Evolutionary conservation across 2,888 invertebrate species (phyloP).

Genomic region (Theodoxus fluviatilis): DNA sequence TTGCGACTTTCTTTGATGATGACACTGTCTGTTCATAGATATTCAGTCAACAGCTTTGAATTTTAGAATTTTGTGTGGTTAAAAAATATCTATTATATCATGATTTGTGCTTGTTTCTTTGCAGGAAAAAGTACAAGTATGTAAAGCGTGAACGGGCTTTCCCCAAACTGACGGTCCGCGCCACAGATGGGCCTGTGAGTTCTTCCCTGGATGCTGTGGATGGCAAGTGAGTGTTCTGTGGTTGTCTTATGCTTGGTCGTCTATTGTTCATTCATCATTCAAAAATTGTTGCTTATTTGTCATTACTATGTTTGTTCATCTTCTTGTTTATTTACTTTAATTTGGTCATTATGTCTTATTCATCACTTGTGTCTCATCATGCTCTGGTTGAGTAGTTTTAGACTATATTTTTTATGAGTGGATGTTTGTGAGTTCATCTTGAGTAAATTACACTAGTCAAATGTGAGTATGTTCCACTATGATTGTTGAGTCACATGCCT

Average conservation of each 20-base stretch:
- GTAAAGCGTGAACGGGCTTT: constrained; percentile 60
- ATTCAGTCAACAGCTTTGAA: not conserved
- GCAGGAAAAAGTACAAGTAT: constrained; percentile 67
- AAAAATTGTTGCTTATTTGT: too few relatives aligned
- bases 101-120: constrained; percentile 38
- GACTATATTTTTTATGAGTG: too few relatives aligned
- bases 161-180: constrained; percentile 46
- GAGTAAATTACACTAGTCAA: too few relatives aligned
- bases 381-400: too few relatives aligned
- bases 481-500: too few relatives aligned
- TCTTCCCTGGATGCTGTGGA: constrained; percentile 51
- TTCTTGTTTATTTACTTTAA: too few relatives aligned
- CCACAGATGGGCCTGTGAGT: constrained; percentile 50
- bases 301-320: too few relatives aligned
- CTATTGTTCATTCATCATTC: too few relatives aligned
- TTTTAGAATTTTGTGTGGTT: not conserved
- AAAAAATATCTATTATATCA: not conserved
- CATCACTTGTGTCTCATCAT: too few relatives aligned
- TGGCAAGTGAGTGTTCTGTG: constrained; percentile 36
- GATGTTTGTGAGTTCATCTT: too few relatives aligned
- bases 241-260: not conserved
- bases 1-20: not conserved
- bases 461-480: too few relatives aligned
- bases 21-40: not conserved
- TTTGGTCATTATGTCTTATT: too few relatives aligned